phyloP scores from a whole-genome alignment of 2,797 vertebrate genomes.

The Hypotaenidia okinawae region DNA sequence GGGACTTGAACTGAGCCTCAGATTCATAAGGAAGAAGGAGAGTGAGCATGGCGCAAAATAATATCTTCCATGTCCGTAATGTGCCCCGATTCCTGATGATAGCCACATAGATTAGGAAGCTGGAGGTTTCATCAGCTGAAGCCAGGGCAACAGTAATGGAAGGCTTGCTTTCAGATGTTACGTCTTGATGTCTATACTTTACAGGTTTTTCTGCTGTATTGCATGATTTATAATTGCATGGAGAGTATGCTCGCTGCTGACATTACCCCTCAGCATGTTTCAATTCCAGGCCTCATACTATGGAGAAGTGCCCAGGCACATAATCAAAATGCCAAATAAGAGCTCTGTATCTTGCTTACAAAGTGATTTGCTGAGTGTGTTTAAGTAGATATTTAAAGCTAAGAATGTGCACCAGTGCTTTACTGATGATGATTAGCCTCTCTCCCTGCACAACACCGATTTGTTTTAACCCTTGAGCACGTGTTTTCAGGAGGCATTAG shows the following conservation, averaged over 20 bases:
- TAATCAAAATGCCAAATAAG: not conserved
- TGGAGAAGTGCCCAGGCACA: not conserved
- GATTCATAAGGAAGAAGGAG: not conserved
- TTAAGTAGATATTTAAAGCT: conserved; percentile 18
- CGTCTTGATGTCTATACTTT: accelerated
- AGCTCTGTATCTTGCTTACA: conserved; percentile 18
- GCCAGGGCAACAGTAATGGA: not conserved
- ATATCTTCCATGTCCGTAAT: too few relatives aligned
- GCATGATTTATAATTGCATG: not conserved
- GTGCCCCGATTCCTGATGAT: too few relatives aligned
- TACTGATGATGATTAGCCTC: not conserved
- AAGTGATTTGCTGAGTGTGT: conserved; percentile 13
- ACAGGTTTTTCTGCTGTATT: not conserved
- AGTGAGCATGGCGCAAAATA: not conserved
- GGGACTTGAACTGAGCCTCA: not conserved
- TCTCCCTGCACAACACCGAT: not conserved
- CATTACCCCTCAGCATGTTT: not conserved
- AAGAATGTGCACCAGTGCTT: not conserved
- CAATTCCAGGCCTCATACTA: not conserved
- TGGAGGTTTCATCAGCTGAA: not conserved
- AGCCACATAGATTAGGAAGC: not conserved
- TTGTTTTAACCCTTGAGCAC: not conserved
- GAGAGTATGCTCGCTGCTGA: not conserved
- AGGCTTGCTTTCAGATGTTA: not conserved
- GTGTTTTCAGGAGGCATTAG: not conserved